Base-by-base conservation (phyloP, 2,888 invertebrate genomes). In the Nymphalis urticae region DNA sequence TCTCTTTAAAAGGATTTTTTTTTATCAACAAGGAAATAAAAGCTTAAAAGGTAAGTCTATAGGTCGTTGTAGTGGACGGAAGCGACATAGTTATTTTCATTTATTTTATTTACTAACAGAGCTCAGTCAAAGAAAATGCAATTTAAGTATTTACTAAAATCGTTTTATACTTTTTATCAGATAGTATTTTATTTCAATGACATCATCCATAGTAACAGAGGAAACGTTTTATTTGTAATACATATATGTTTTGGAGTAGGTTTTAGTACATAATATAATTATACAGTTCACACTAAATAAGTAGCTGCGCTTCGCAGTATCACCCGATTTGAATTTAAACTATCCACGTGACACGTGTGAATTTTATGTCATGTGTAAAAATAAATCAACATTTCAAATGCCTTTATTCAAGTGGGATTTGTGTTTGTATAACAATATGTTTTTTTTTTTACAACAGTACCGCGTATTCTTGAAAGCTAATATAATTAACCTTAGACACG, bases 401-500 rank as follows among this genome's bases (percentile, higher is more conserved):
- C 6, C 9, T 42, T 10, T 42, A 42, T 42, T 42, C 42, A 13
- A 42, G 42, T 10, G 10, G 10, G 13, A 42, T 42, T 10, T 42
- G 42, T 13, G 4, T 42, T 13, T 13, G 10, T 42, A 42, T 10
- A 42, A 58, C 8, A 58, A 32, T 48, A 63, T 24, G 56, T 56
- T 63, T 68, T 63, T 47, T 56, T 63, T 68, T 63, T 47, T 64
- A 66, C 66, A 70, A 72, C 59, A 66, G 36, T 27, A 64, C 56
- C 54, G 54, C 47, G 64, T 73, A 69, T 68, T 86, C 87, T 88
- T 86, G 83, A 86, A 85, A 89, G 85, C 85, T 89, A 90, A 92
- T 90, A 88, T 89, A 89, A 92, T 92, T 90, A 92, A 91, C 90
- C 88, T 89, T 86, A 88, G 89, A 90, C 89, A 91, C 86, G 89